Conservation (phyloP, 2,113 vertebrate species). For the Chroicocephalus ridibundus region DNA sequence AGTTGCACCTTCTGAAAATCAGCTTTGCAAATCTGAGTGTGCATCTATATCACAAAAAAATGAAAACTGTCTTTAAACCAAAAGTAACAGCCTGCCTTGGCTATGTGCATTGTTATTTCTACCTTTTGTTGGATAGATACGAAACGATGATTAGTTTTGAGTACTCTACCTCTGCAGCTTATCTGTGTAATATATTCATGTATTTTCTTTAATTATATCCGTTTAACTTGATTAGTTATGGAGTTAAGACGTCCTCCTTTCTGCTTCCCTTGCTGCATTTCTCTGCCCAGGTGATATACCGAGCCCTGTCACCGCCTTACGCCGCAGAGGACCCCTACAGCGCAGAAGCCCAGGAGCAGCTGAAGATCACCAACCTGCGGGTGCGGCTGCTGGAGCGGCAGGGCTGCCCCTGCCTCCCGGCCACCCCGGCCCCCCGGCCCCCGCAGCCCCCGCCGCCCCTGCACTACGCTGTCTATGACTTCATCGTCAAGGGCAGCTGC, state of each 20-base stretch:
- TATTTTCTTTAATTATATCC: neutral
- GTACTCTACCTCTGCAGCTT: neutral
- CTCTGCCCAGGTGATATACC: conserved; percentile 88
- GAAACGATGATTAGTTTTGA: neutral
- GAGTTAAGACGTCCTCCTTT: neutral
- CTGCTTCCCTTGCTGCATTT: neutral
- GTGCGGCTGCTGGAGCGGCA: conserved; percentile 84
- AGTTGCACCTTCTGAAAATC: neutral
- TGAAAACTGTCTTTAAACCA: neutral
- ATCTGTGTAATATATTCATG: neutral
- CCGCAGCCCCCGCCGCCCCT: conserved; percentile 30
- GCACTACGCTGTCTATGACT: conserved; percentile 91
- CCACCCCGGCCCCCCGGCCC: neutral
- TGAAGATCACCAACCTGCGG: conserved; percentile 91
- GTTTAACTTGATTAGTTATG: neutral
- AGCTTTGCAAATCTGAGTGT: neutral
- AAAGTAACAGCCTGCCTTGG: neutral
- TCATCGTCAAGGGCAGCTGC: conserved; percentile 96
- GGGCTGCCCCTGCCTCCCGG: conserved; percentile 82
- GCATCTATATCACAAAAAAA: neutral
- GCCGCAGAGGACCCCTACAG: conserved; percentile 84
- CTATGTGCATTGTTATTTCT: neutral
- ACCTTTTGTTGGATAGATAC: neutral
- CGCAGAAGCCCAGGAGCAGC: conserved; percentile 80
- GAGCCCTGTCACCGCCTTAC: conserved; percentile 83